Percentiles rank a stretch among this genome's conserved stretches.
These are phyloP conservation scores for Pachyrhynchus sulphureomaculatus DNA, from an alignment of 1,140 invertebrate species.

Conservation along the genomic window DNA sequence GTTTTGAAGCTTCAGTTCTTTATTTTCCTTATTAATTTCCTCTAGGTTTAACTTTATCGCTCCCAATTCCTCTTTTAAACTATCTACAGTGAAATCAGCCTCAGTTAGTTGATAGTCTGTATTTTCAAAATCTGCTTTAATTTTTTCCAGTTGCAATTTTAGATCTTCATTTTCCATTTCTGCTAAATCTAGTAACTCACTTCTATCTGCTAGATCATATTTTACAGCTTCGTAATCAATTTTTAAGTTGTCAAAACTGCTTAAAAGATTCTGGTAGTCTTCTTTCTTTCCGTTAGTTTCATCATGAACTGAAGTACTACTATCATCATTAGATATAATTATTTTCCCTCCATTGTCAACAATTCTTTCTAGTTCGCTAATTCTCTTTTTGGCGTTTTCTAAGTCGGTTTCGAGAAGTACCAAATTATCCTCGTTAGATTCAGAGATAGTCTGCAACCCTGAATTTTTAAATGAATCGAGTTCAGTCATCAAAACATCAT, in stretches of 20 bases:
- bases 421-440: slow-evolving; percentile 66
- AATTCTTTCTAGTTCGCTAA: slow-evolving; percentile 43
- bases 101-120: slow-evolving; percentile 51
- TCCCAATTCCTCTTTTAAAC: slow-evolving; percentile 46
- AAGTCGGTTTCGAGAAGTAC: slow-evolving; percentile 61
- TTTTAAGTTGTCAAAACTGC: slow-evolving; percentile 36
- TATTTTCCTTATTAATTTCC: slow-evolving; percentile 44
- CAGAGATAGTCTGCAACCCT: slow-evolving; percentile 65
- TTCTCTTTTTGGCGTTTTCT: slow-evolving; percentile 50
- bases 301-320: slow-evolving; percentile 17
- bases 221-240: slow-evolving; percentile 53
- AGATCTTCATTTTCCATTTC: slow-evolving; percentile 44
- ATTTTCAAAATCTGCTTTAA: slow-evolving; percentile 55
- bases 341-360: slow-evolving; percentile 21
- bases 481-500: slow-evolving; percentile 64
- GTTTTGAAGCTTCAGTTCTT: slow-evolving; percentile 42
- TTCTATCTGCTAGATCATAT: slow-evolving; percentile 50
- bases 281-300: slow-evolving; percentile 32
- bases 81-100: slow-evolving; percentile 42
- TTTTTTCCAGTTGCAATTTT: slow-evolving; percentile 45
- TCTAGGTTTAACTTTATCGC: slow-evolving; percentile 47
- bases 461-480: slow-evolving; percentile 61
- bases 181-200: slow-evolving; percentile 37
- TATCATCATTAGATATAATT: slow-evolving; percentile 12
- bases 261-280: slow-evolving; percentile 34